phyloP scores from a whole-genome alignment of 1,140 invertebrate genomes.

The Rhagoletis zephyria region DNA sequence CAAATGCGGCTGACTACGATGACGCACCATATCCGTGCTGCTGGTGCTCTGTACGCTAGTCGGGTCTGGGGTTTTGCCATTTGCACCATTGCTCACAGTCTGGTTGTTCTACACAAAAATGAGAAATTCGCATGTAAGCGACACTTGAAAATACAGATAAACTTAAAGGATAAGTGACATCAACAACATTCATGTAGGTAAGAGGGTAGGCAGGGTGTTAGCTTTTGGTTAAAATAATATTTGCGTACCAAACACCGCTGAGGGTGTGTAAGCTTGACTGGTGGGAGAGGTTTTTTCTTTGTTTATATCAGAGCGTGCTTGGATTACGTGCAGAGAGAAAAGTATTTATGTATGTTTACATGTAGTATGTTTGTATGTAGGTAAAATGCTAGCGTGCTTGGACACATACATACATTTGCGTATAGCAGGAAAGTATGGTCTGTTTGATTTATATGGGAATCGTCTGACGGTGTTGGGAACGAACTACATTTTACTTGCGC shows the following conservation, averaged over 20 bases:
- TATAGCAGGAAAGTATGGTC: slow-evolving; percentile 37
- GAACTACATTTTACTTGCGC: slow-evolving; percentile 53
- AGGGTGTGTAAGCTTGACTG: background rate
- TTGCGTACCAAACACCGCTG: background rate
- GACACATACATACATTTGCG: slow-evolving; percentile 48
- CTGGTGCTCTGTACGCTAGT: slow-evolving; percentile 64
- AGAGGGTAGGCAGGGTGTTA: background rate
- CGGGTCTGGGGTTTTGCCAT: slow-evolving; percentile 58
- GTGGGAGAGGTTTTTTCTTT: background rate
- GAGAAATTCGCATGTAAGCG: no score
- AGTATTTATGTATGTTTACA: background rate
- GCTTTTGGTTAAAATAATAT: slow-evolving; percentile 19
- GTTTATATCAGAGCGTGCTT: slow-evolving; percentile 19
- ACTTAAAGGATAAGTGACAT: background rate
- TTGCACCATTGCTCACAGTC: slow-evolving; percentile 60
- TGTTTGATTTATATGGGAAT: slow-evolving; percentile 17
- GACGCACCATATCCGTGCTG: slow-evolving; percentile 64
- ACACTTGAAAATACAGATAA: no score
- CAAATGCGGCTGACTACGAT: slow-evolving; percentile 68
- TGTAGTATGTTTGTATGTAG: background rate
- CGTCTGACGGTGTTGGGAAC: slow-evolving; percentile 28
- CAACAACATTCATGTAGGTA: background rate
- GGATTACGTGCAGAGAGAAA: slow-evolving; percentile 35
- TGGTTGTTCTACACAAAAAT: slow-evolving; percentile 63
- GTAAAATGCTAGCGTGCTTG: background rate